phyloP scores from a whole-genome alignment of 2,888 invertebrate genomes.

The Neoaliturus tenellus region DNA sequence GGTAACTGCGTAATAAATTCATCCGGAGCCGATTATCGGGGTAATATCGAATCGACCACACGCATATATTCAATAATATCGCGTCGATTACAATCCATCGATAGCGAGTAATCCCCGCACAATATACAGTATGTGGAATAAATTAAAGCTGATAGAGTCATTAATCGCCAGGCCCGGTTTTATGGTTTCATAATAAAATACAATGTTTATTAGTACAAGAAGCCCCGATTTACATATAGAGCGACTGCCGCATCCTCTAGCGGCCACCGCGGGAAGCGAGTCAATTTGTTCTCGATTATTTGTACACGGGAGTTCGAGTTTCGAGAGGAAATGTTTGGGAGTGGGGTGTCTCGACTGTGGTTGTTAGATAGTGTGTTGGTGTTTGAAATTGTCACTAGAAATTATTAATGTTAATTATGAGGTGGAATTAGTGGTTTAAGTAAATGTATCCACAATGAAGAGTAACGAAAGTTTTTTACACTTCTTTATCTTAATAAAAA shows the following conservation, averaged over 20 bases:
- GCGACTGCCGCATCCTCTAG: not conserved
- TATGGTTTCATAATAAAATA: slow-evolving; percentile 51
- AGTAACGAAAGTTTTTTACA: too few relatives aligned
- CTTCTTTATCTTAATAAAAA: too few relatives aligned
- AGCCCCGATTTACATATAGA: slow-evolving; percentile 48
- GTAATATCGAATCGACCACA: not conserved
- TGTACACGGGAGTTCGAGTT: not conserved
- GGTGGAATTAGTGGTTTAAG: too few relatives aligned
- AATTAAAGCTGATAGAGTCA: slow-evolving; percentile 49
- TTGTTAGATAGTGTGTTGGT: too few relatives aligned
- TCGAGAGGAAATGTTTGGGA: not conserved
- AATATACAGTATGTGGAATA: slow-evolving; percentile 33
- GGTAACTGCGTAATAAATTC: not conserved
- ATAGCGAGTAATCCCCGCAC: slow-evolving; percentile 13
- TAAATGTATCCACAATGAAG: too few relatives aligned
- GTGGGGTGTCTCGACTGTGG: not conserved
- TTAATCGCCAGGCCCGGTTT: slow-evolving; percentile 38
- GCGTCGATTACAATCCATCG: not conserved
- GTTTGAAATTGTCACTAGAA: too few relatives aligned
- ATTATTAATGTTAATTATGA: too few relatives aligned
- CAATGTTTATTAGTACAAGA: slow-evolving; percentile 52
- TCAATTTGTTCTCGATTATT: not conserved
- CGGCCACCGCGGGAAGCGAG: not conserved
- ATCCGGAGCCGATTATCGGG: not conserved
- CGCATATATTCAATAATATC: slow-evolving; percentile 30